Base-by-base conservation (phyloP, 2,888 invertebrate species). In the Ochropacha duplaris region DNA sequence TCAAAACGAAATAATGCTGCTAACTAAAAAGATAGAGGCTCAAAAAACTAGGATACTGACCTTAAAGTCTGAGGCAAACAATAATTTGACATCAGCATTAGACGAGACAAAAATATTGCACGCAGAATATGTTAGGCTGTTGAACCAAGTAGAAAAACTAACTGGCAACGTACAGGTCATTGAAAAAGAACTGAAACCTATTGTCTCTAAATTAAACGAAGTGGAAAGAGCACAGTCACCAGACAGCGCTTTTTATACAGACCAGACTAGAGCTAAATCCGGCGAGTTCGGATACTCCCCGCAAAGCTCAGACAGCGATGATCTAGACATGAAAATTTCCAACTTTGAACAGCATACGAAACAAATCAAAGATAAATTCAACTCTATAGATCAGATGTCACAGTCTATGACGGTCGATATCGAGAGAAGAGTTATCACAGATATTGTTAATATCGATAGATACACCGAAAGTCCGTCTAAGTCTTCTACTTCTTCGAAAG, bases 51-150 rank as follows among this genome's bases (percentile, higher is more conserved):
- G 95, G 71, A 93, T 96, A 65, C 90, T 94, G 56, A 95, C 95
- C 34, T 86, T 96, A 6, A 95, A 96, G 74, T 94, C 94, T 4
- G 96, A 96, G 82, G 94, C 94, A 8, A 92, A 93, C 56, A 94
- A 94, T 71, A 94, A 95, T 62, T 87, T 95, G 54, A 94, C 94
- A 51, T 95, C 95, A 26, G 96, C 96, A 0, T 92, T 94, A 54
- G 94, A 94, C 72, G 96, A 96, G 79, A 95, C 95, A 4, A 95
- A 95, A 83, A 90, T 94, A 49, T 84, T 96, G 2, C 95, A 96
- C 77, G 94, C 95, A n/a, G 95, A 96, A 59, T 93, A 92, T 56
- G 90, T 92, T 0, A 86, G 86, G 67, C 57, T 90, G 39, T 64
- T 93, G 0, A 92, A 91, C 59, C 74, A 83, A 76, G 94, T 97